Conservation (phyloP, 1,140 invertebrate genomes). For the Drosophila mojavensis region DNA sequence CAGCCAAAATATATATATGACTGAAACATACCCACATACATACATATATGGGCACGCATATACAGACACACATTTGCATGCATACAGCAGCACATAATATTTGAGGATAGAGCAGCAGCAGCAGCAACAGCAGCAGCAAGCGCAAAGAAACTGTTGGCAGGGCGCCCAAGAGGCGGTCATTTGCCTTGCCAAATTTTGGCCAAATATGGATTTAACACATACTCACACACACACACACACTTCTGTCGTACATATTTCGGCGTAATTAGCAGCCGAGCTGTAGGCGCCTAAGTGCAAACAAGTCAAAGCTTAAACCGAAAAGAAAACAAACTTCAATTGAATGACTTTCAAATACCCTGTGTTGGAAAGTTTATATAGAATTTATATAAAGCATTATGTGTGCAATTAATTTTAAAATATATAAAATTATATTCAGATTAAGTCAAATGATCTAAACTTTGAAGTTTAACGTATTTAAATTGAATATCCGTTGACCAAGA, state of each 20-base stretch:
- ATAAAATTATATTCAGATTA: no score
- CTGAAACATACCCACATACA: neutral
- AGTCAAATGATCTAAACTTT: no score
- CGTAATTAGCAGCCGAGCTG: slow-evolving; percentile 65
- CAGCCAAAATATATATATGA: slow-evolving; percentile 20
- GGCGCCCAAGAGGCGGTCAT: slow-evolving; percentile 29
- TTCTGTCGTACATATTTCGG: slow-evolving; percentile 39
- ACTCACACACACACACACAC: slow-evolving; percentile 1
- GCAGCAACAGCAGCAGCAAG: neutral
- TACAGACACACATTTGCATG: neutral
- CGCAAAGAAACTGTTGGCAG: slow-evolving; percentile 36
- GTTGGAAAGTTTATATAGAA: no score
- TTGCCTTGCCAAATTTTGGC: slow-evolving; percentile 12
- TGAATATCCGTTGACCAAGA: no score
- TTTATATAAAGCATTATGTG: no score
- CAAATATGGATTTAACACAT: slow-evolving; percentile 39
- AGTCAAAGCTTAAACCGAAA: slow-evolving; percentile 3
- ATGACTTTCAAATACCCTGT: slow-evolving; percentile 11
- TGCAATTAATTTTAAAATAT: no score
- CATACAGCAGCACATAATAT: neutral
- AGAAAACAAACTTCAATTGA: neutral
- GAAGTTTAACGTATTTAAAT: no score
- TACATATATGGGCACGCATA: neutral
- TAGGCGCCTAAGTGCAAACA: slow-evolving; percentile 47
- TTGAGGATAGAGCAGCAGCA: slow-evolving; percentile 11